phyloP scores from a whole-genome alignment of 30 jellyfish, hydroid and myxozoan genomes.

The Aurelia sp. region DNA sequence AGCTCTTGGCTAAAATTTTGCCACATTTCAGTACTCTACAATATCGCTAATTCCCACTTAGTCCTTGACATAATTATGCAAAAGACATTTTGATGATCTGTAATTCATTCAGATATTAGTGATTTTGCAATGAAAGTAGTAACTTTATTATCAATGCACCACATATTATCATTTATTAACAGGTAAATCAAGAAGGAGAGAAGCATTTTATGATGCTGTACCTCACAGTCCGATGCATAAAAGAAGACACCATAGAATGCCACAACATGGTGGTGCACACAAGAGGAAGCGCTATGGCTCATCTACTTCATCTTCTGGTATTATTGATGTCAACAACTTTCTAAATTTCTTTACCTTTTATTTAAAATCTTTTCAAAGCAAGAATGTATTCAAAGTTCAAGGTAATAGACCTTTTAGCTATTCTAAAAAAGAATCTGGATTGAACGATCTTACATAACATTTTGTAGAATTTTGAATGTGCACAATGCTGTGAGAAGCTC shows the following conservation, averaged over 20 bases:
- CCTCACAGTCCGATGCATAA: constrained; percentile 78
- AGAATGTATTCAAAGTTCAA: too few relatives aligned
- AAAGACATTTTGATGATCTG: constrained; percentile 9
- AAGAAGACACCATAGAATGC: constrained; percentile 72
- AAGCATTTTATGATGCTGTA: constrained; percentile 50
- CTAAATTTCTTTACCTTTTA: background rate
- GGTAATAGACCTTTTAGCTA: too few relatives aligned
- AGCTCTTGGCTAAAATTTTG: too few relatives aligned
- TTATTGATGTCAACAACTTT: background rate
- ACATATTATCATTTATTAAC: too few relatives aligned
- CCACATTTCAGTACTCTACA: too few relatives aligned
- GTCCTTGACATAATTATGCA: background rate
- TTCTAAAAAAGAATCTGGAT: too few relatives aligned
- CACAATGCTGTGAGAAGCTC: too few relatives aligned
- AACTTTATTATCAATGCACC: too few relatives aligned
- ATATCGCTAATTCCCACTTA: too few relatives aligned
- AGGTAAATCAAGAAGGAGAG: constrained; percentile 64
- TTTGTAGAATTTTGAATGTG: too few relatives aligned
- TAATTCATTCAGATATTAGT: background rate
- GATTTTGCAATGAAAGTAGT: background rate
- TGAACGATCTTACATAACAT: too few relatives aligned
- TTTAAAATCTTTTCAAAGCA: too few relatives aligned
- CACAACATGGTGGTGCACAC: constrained; percentile 83
- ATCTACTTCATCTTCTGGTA: constrained; percentile 96
- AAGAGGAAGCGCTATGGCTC: constrained; percentile 80